Evolutionary conservation across 2,113 vertebrate genomes (phyloP).

Genomic region (Neopipo cinnamomea): DNA sequence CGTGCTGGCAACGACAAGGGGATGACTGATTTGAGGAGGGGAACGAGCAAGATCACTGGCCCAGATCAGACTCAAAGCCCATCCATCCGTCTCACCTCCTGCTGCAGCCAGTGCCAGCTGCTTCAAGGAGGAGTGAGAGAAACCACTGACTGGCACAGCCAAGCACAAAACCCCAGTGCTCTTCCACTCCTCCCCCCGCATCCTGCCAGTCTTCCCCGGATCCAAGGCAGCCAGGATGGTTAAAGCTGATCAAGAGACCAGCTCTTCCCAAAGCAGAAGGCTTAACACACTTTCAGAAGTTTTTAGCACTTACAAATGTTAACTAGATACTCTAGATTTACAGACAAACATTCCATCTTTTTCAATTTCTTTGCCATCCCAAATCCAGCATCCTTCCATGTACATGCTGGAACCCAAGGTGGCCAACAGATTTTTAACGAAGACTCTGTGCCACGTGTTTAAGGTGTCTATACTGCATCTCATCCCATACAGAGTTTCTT

Average conservation of each 20-base stretch:
- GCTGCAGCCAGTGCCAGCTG: not conserved
- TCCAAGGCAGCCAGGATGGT: not conserved
- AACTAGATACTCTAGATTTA: not conserved
- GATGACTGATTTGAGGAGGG: not conserved
- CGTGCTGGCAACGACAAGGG: slow-evolving; percentile 78
- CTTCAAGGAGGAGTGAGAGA: not conserved
- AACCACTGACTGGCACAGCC: not conserved
- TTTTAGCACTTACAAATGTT: not conserved
- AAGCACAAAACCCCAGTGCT: not conserved
- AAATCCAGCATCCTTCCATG: not conserved
- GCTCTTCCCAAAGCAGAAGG: not conserved
- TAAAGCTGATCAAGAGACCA: not conserved
- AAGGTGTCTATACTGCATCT: not conserved
- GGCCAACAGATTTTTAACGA: not conserved
- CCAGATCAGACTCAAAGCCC: not conserved
- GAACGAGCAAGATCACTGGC: not conserved
- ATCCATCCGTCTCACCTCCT: not conserved
- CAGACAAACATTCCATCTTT: not conserved
- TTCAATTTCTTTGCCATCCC: not conserved
- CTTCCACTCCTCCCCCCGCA: not conserved
- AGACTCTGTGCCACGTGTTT: not conserved
- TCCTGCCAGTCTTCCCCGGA: not conserved
- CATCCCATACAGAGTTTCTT: not conserved
- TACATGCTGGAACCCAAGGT: not conserved
- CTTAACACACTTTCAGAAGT: not conserved